Evolutionary conservation across 2,797 vertebrate species (phyloP).

Genomic region (Stomatorhinus walkeri): DNA sequence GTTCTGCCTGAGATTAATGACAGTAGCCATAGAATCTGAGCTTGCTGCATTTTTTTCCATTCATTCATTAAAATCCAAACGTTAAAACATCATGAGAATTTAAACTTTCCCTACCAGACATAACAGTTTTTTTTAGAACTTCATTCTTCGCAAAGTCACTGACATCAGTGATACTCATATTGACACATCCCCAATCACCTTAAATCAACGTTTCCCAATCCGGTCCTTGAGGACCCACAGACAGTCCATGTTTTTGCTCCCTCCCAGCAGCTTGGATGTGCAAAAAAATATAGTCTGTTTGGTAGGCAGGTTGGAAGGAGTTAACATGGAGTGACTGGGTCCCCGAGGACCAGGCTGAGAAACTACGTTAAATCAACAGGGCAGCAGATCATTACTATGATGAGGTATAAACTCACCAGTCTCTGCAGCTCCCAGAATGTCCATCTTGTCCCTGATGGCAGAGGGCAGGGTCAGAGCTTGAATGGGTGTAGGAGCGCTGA

Average conservation of each 20-base stretch:
- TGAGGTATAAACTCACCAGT: conserved; percentile 65
- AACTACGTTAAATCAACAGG: neutral
- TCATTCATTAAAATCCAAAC: neutral
- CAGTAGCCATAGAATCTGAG: conserved; percentile 16
- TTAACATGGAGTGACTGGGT: neutral
- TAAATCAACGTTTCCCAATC: neutral
- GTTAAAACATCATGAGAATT: neutral
- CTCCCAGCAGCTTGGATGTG: neutral
- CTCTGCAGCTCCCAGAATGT: conserved; percentile 91
- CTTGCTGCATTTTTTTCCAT: neutral
- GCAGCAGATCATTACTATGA: neutral
- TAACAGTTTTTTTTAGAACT: neutral
- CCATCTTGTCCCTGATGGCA: conserved; percentile 86
- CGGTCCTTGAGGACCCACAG: neutral
- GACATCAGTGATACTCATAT: neutral
- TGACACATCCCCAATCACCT: neutral
- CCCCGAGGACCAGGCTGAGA: neutral
- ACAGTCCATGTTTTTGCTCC: neutral
- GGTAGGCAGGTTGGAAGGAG: neutral
- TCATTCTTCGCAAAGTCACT: neutral
- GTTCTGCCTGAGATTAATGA: neutral
- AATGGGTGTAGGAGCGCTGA: conserved; percentile 83
- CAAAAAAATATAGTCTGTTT: neutral
- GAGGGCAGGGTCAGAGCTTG: conserved; percentile 81
- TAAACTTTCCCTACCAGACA: neutral